phyloP scores from a whole-genome alignment of 2,113 vertebrate species.

The Pelobates fuscus region DNA sequence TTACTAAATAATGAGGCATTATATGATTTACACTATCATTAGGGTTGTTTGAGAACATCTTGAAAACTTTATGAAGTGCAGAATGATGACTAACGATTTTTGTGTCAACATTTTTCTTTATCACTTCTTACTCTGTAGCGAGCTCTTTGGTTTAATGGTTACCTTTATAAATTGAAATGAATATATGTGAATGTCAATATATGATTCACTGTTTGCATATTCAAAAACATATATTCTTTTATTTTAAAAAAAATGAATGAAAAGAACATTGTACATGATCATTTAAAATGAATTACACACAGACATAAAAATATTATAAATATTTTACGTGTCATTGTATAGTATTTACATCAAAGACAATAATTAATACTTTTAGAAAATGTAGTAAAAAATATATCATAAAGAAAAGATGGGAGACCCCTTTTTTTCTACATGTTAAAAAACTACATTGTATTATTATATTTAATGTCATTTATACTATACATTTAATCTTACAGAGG shows the following conservation, averaged over 20 bases:
- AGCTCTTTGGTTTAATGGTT: not conserved
- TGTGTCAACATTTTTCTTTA: constrained; percentile 1
- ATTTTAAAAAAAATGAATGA: constrained; percentile 6
- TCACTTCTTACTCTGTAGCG: not conserved
- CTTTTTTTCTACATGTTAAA: no score
- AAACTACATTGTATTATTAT: no score
- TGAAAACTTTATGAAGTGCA: not conserved
- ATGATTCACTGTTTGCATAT: not conserved
- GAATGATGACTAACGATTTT: not conserved
- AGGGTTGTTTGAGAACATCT: not conserved
- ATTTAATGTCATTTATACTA: no score
- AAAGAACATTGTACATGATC: no score
- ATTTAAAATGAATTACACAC: no score
- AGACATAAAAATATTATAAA: no score
- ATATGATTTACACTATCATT: not conserved
- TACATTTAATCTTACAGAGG: no score
- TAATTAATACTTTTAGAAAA: no score
- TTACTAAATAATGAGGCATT: not conserved
- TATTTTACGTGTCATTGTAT: no score
- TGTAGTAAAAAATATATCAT: no score
- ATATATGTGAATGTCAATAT: constrained; percentile 24
- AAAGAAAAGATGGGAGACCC: no score
- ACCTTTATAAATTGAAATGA: constrained; percentile 13
- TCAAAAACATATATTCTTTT: constrained; percentile 27
- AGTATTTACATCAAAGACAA: no score